Percentiles rank a stretch among this genome's conserved stretches.
phyloP scores from a whole-genome alignment of 2,797 vertebrate species.

The Acomys russatus region DNA sequence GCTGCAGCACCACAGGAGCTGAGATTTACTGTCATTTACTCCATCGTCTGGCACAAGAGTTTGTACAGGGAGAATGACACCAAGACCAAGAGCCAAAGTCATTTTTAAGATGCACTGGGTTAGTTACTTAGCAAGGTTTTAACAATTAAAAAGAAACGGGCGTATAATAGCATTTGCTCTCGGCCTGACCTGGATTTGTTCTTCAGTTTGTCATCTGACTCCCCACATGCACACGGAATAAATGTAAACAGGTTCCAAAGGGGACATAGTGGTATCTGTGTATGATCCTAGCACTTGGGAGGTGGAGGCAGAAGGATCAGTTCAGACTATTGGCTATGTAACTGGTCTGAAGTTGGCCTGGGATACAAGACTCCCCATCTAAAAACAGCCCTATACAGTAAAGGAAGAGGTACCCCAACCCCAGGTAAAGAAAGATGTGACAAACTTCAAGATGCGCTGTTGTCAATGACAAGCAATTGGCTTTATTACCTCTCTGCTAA shows the following conservation, averaged over 20 bases:
- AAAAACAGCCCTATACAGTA: background rate
- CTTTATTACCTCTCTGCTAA: constrained; percentile 19
- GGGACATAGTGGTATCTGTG: background rate
- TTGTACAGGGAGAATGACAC: background rate
- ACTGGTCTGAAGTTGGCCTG: background rate
- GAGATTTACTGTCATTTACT: background rate
- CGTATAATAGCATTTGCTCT: background rate
- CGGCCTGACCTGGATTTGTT: background rate
- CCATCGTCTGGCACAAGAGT: background rate
- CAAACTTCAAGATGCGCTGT: constrained; percentile 12
- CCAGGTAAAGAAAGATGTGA: background rate
- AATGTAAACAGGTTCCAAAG: background rate
- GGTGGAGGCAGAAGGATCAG: background rate
- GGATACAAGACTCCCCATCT: background rate
- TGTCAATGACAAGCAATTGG: background rate
- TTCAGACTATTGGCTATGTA: background rate
- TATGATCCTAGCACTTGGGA: background rate
- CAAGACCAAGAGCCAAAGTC: background rate
- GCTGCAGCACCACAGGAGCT: background rate
- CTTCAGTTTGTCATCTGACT: background rate
- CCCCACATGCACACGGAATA: background rate
- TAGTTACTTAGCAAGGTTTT: constrained; percentile 12
- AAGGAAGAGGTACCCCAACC: background rate
- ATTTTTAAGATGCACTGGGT: background rate
- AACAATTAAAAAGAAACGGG: no score